phyloP scores from a whole-genome alignment of 2,888 invertebrate species.

The Sesia apiformis region DNA sequence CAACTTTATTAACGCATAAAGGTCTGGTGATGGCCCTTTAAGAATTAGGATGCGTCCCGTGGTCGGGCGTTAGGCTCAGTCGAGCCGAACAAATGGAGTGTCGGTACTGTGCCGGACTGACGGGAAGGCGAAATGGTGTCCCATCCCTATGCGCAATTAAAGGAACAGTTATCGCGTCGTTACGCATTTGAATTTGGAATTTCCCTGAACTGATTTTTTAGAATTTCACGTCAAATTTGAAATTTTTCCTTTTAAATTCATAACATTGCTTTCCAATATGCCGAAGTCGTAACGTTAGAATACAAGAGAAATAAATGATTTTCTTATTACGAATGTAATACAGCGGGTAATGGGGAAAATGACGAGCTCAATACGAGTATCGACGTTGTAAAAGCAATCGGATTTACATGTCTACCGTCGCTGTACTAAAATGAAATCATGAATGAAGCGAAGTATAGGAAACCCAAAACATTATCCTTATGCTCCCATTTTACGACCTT shows the following conservation, averaged over 20 bases:
- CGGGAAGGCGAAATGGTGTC: constrained; percentile 30
- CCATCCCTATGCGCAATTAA: constrained; percentile 57
- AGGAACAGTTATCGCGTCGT: constrained; percentile 46
- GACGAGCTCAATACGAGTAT: constrained; percentile 51
- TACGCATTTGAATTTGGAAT: constrained; percentile 47
- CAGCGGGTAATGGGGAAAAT: constrained; percentile 51
- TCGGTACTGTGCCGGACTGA: constrained; percentile 27
- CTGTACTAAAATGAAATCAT: constrained; percentile 73
- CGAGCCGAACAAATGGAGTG: constrained; percentile 68
- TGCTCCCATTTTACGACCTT: constrained; percentile 75
- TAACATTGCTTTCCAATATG: neutral
- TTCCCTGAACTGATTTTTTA: neutral
- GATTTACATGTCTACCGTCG: constrained; percentile 70
- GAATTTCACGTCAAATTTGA: neutral
- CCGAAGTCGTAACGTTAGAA: neutral
- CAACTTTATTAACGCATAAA: constrained; percentile 75
- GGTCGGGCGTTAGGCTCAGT: constrained; percentile 44
- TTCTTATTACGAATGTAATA: constrained; percentile 63
- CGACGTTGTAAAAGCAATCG: constrained; percentile 61
- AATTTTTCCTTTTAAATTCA: constrained; percentile 1
- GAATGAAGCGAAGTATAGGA: constrained; percentile 73
- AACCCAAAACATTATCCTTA: constrained; percentile 74
- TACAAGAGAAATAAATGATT: constrained; percentile 7
- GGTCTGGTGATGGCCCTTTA: constrained; percentile 72
- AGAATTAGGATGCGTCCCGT: constrained; percentile 71